Evolutionary conservation across 2,888 invertebrate genomes (phyloP).

Genomic region (Drosophila prolongata): DNA sequence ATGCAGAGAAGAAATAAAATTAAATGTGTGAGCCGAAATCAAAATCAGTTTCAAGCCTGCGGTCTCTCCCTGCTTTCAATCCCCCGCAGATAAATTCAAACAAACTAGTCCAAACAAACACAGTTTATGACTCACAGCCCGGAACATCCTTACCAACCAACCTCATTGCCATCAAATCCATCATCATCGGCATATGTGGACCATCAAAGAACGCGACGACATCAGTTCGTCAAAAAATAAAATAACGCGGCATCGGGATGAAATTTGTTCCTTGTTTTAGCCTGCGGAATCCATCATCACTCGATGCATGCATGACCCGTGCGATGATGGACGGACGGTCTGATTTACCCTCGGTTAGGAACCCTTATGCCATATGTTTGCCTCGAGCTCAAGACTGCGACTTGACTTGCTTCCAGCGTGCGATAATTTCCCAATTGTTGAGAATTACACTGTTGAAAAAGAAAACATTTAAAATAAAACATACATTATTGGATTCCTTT

Average conservation of each 20-base stretch:
- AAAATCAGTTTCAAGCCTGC: conserved; percentile 46
- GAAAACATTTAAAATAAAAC: neutral
- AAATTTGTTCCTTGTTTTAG: conserved; percentile 60
- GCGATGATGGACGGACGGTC: conserved; percentile 48
- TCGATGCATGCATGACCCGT: conserved; percentile 32
- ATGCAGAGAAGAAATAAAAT: conserved; percentile 48
- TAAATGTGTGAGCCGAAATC: conserved; percentile 44
- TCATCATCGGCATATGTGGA: conserved; percentile 25
- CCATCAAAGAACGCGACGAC: conserved; percentile 66
- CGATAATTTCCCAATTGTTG: conserved; percentile 58
- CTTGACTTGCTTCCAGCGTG: conserved; percentile 43
- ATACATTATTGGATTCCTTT: no score
- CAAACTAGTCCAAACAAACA: conserved; percentile 59
- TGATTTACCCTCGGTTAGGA: conserved; percentile 18
- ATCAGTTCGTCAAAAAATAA: conserved; percentile 69
- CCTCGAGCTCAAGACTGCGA: conserved; percentile 48
- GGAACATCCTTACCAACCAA: conserved; percentile 44
- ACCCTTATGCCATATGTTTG: conserved; percentile 63
- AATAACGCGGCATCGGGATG: conserved; percentile 19
- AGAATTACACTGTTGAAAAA: conserved; percentile 3
- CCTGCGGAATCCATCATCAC: conserved; percentile 56
- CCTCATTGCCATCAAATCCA: conserved; percentile 29
- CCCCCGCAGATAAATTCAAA: conserved; percentile 34
- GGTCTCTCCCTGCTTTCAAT: conserved; percentile 7
- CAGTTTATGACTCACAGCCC: conserved; percentile 5